These are phyloP conservation scores for Globodera ellingtonae DNA, from an alignment of 1,140 invertebrate genomes.

Conservation along the genomic window DNA sequence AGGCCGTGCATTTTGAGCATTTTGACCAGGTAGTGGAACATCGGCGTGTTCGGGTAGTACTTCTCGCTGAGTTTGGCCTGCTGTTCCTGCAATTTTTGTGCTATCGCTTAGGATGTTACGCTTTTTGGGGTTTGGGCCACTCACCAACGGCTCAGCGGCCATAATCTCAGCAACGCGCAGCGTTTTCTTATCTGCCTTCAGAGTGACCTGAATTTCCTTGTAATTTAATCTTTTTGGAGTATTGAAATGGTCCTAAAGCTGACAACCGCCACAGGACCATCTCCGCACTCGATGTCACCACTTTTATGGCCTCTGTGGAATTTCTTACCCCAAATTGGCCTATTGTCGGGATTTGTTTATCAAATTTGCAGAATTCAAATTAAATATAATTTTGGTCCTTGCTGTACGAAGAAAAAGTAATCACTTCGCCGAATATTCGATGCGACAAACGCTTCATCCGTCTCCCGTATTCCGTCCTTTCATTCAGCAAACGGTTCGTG, in stretches of 20 bases:
- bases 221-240: neutral
- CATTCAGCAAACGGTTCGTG: conserved; percentile 39
- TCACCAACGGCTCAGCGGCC: conserved; percentile 52
- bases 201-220: conserved; percentile 36
- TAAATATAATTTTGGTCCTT: too few species aligned
- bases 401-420: conserved; percentile 9
- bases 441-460: conserved; percentile 60
- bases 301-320: too few species aligned
- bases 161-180: conserved; percentile 60
- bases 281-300: too few species aligned
- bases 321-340: too few species aligned
- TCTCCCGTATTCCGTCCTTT: conserved; percentile 60
- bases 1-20: conserved; percentile 62
- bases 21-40: conserved; percentile 65
- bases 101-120: neutral
- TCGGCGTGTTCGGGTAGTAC: conserved; percentile 63
- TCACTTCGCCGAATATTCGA: conserved; percentile 62
- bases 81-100: conserved; percentile 42
- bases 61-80: conserved; percentile 47
- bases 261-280: too few species aligned
- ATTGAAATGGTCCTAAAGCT: too few species aligned
- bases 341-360: conserved; percentile 16
- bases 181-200: conserved; percentile 42
- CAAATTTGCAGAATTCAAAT: neutral
- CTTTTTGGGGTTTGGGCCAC: neutral